phyloP scores from a whole-genome alignment of 2,888 invertebrate species.

The Ochropleura leucogaster region DNA sequence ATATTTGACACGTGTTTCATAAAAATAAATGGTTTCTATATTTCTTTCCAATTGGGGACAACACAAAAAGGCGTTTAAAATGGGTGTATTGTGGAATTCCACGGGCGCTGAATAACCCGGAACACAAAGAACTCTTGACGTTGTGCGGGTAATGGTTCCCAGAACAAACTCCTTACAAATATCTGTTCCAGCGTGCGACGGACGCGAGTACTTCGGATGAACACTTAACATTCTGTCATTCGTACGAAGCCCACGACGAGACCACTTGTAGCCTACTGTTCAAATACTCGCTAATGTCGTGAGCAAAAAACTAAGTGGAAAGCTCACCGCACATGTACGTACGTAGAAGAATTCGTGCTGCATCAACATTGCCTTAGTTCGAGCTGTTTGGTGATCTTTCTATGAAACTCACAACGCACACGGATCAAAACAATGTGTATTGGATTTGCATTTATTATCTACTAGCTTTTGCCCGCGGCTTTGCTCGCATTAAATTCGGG shows the following conservation, averaged over 20 bases:
- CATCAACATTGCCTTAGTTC: not conserved
- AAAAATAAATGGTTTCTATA: too few species aligned
- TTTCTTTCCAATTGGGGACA: too few species aligned
- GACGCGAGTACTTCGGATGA: not conserved
- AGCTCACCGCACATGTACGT: not conserved
- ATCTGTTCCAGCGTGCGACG: too few species aligned
- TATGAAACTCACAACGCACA: too few species aligned
- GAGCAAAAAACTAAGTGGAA: slow-evolving; percentile 7
- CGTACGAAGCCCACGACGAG: not conserved
- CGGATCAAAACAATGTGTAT: too few species aligned
- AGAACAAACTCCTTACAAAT: not conserved
- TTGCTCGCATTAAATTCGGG: too few species aligned
- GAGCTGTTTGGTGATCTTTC: too few species aligned
- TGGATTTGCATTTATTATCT: too few species aligned
- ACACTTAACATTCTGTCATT: not conserved
- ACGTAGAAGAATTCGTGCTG: not conserved
- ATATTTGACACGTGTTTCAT: too few species aligned
- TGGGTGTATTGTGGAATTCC: too few species aligned
- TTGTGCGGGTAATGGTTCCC: not conserved
- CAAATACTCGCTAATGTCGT: not conserved
- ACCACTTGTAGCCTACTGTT: not conserved
- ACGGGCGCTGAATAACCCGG: not conserved
- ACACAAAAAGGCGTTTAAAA: too few species aligned
- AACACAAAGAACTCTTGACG: not conserved
- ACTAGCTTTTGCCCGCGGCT: too few species aligned